phyloP scores from a whole-genome alignment of 2,888 invertebrate genomes.

The Empis livida region DNA sequence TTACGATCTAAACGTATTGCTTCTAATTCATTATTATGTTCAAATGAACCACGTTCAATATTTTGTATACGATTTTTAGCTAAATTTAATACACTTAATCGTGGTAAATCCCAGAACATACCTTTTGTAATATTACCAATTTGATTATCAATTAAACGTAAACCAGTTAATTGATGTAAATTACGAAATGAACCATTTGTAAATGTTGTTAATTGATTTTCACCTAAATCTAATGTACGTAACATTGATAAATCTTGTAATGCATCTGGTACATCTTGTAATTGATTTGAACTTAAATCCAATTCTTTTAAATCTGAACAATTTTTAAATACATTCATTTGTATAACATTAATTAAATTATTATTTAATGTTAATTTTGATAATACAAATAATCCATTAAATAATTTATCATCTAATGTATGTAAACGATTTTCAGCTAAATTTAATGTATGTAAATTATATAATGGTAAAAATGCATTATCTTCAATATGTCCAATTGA shows the following conservation, averaged over 20 bases:
- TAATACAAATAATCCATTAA: slow-evolving; percentile 72
- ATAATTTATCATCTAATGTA: slow-evolving; percentile 65
- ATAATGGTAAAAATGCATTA: slow-evolving; percentile 73
- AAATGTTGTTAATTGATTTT: slow-evolving; percentile 77
- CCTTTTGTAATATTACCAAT: slow-evolving; percentile 73
- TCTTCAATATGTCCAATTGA: slow-evolving; percentile 80
- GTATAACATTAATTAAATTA: slow-evolving; percentile 66
- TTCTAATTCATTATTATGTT: slow-evolving; percentile 66
- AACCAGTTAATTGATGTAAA: slow-evolving; percentile 71
- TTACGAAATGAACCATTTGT: slow-evolving; percentile 73
- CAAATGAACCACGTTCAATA: slow-evolving; percentile 75
- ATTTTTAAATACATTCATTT: slow-evolving; percentile 72
- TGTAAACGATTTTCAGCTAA: slow-evolving; percentile 77
- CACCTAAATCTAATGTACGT: slow-evolving; percentile 79
- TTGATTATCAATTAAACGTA: slow-evolving; percentile 82
- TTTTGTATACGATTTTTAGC: slow-evolving; percentile 81
- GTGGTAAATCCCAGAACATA: slow-evolving; percentile 78
- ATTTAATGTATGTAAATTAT: slow-evolving; percentile 80
- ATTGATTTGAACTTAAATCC: slow-evolving; percentile 76
- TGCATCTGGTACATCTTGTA: slow-evolving; percentile 70
- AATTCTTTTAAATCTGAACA: slow-evolving; percentile 80
- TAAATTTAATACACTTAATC: slow-evolving; percentile 72
- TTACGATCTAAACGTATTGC: slow-evolving; percentile 82
- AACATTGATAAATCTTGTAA: slow-evolving; percentile 69
- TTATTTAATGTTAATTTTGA: slow-evolving; percentile 76